Evolutionary conservation across 2,888 invertebrate genomes (phyloP).

Genomic region (Stenotaenia linearis): DNA sequence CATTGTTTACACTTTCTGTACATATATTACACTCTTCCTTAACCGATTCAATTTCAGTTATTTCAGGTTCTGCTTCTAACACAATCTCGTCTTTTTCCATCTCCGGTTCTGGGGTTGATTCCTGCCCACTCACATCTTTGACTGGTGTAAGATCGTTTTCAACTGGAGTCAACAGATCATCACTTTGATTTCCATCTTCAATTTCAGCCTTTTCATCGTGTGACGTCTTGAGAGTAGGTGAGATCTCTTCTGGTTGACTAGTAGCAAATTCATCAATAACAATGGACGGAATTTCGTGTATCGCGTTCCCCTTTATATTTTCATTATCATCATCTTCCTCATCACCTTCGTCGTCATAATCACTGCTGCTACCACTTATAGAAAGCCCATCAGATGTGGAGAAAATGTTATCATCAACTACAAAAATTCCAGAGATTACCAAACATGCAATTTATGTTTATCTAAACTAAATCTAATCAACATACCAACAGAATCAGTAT

Average conservation of each 20-base stretch:
- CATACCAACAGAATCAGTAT: not conserved
- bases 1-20: not conserved
- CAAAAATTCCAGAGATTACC: not conserved
- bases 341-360: constrained; percentile 35
- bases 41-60: not conserved
- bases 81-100: no score
- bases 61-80: not conserved
- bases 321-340: constrained; percentile 47
- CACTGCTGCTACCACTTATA: constrained; percentile 34
- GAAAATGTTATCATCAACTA: not conserved
- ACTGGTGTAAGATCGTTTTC: not conserved
- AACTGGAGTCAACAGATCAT: not conserved
- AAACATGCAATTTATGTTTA: not conserved
- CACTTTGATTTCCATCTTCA: not conserved
- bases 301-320: constrained; percentile 62
- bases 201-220: not conserved
- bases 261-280: constrained; percentile 58
- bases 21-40: not conserved
- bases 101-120: constrained; percentile 1
- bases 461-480: no score
- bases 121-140: not conserved
- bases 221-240: not conserved
- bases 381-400: not conserved
- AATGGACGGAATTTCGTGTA: constrained; percentile 67
- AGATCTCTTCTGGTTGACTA: not conserved